Evolutionary conservation across 2,888 invertebrate genomes (phyloP).

Genomic region (Phyto melanocephala): DNA sequence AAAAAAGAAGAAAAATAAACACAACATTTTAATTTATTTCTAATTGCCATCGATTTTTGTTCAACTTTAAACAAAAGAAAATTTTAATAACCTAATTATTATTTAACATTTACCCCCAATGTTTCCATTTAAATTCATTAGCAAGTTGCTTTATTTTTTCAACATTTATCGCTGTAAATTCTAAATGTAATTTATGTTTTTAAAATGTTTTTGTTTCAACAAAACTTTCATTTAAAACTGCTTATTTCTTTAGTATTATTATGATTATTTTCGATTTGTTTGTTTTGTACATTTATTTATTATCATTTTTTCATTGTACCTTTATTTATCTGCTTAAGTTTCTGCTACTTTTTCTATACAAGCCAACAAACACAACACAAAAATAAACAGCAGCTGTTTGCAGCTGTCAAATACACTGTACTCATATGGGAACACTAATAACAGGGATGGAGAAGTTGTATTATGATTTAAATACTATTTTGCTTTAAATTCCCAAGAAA

Average conservation of each 20-base stretch:
- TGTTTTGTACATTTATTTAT: slow-evolving; percentile 52
- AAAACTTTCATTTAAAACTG: slow-evolving; percentile 7
- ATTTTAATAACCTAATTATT: not conserved
- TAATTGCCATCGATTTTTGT: not conserved
- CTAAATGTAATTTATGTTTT: not conserved
- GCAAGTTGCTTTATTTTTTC: not conserved
- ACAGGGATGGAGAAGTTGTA: too few species aligned
- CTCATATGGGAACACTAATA: not conserved
- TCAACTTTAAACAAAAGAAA: not conserved
- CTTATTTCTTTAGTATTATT: not conserved
- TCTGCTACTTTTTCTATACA: slow-evolving; percentile 53
- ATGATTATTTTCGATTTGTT: slow-evolving; percentile 23
- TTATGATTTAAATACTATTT: too few species aligned
- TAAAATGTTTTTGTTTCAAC: not conserved
- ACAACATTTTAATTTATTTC: slow-evolving; percentile 22
- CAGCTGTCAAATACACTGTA: slow-evolving; percentile 29
- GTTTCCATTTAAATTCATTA: slow-evolving; percentile 7
- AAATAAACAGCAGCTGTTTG: slow-evolving; percentile 48
- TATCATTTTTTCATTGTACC: slow-evolving; percentile 17
- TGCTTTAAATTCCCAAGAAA: too few species aligned
- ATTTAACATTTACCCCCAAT: slow-evolving; percentile 20
- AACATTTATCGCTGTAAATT: not conserved
- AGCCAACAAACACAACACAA: slow-evolving; percentile 17
- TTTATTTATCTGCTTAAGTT: slow-evolving; percentile 40
- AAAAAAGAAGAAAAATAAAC: slow-evolving; percentile 26